Conservation (phyloP, 2,797 vertebrate genomes). For the Scomberomorus guttatus region DNA sequence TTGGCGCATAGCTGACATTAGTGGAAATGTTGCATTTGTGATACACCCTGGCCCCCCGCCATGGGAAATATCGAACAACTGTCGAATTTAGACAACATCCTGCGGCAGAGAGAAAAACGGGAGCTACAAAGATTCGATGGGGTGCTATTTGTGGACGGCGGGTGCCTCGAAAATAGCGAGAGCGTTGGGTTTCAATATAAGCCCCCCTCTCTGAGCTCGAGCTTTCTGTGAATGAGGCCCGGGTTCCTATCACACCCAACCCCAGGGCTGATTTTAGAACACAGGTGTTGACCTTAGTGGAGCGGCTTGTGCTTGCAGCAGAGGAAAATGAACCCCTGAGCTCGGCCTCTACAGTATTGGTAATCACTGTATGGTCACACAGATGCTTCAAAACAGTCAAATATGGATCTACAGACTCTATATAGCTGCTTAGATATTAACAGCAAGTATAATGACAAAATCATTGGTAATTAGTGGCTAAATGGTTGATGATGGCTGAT, state of each 20-base stretch:
- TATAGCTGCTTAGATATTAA: neutral
- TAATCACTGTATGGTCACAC: conserved; percentile 43
- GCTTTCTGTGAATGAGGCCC: conserved; percentile 88
- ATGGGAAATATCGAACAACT: conserved; percentile 85
- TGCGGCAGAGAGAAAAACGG: conserved; percentile 73
- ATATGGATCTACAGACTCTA: conserved; percentile 38
- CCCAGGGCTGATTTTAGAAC: conserved; percentile 87
- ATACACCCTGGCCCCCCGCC: conserved; percentile 72
- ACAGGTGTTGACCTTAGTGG: conserved; percentile 90
- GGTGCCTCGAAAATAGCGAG: conserved; percentile 86
- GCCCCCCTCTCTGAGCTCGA: conserved; percentile 82
- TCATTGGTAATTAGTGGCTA: neutral
- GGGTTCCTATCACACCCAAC: conserved; percentile 84
- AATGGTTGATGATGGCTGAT: neutral
- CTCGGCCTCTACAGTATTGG: conserved; percentile 60
- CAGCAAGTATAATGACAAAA: neutral
- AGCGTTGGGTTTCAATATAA: conserved; percentile 87
- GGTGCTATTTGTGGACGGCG: conserved; percentile 85
- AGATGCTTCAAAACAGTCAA: conserved; percentile 56
- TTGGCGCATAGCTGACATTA: conserved; percentile 74
- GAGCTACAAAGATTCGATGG: conserved; percentile 75
- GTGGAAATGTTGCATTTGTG: conserved; percentile 85
- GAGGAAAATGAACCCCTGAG: conserved; percentile 84
- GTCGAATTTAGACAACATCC: conserved; percentile 82
- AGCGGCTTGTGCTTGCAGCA: conserved; percentile 83